phyloP scores from a whole-genome alignment of 2,888 invertebrate species.

The Drosophila atroscutellata region DNA sequence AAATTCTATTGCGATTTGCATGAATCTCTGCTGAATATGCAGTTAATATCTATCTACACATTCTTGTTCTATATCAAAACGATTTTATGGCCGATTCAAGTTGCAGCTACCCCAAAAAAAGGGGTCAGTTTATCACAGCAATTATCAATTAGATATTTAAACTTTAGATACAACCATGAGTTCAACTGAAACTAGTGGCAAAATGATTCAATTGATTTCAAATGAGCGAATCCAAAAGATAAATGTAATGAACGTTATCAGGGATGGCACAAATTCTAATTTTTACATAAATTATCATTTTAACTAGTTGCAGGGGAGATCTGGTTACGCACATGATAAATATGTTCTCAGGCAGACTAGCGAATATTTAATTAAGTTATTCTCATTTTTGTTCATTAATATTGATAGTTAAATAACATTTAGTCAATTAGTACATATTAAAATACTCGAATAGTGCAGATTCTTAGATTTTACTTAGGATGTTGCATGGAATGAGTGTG shows the following conservation, averaged over 20 bases:
- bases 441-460: not conserved
- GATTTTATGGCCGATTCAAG: not conserved
- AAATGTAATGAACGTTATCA: not conserved
- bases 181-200: not conserved
- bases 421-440: not conserved
- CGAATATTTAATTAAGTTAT: not conserved
- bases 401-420: not conserved
- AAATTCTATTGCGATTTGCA: not conserved
- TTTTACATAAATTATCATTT: not conserved
- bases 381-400: not conserved
- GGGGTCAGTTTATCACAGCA: not conserved
- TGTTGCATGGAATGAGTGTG: not conserved
- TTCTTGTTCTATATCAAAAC: not conserved
- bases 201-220: not conserved
- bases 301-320: not conserved
- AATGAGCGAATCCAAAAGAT: not conserved
- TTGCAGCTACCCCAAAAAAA: not conserved
- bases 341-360: not conserved
- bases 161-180: not conserved
- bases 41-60: not conserved
- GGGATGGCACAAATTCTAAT: not conserved
- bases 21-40: not conserved
- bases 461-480: not conserved
- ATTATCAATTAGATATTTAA: not conserved
- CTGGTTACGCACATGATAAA: not conserved